phyloP scores from a whole-genome alignment of 2,113 vertebrate species.

The Pomatostomus ruficeps region DNA sequence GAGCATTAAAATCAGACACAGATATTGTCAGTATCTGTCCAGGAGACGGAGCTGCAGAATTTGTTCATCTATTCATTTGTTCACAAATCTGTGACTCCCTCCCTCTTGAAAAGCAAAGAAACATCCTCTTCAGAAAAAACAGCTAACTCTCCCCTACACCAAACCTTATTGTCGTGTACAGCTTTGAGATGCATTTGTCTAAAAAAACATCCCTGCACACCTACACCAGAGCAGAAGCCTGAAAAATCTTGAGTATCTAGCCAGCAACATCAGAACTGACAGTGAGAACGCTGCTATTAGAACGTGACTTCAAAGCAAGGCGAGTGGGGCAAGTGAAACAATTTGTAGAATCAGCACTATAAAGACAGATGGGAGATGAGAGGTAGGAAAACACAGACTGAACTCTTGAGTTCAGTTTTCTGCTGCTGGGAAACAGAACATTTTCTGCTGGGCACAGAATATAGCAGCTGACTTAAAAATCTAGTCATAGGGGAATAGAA shows the following conservation, averaged over 20 bases:
- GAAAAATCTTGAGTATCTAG: not conserved
- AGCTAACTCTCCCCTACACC: not conserved
- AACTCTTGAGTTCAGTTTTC: not conserved
- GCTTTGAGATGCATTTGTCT: not conserved
- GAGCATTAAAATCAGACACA: not conserved
- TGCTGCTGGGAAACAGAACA: not conserved
- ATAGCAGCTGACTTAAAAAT: not conserved
- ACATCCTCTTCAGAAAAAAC: not conserved
- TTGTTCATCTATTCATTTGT: not conserved
- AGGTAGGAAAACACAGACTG: not conserved
- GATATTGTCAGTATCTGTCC: not conserved
- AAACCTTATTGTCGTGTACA: not conserved
- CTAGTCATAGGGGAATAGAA: not conserved
- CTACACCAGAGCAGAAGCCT: not conserved
- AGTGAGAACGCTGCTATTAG: not conserved
- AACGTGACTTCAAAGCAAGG: not conserved
- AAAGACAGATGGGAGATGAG: not conserved
- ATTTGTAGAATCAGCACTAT: not conserved
- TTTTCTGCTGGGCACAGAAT: not conserved
- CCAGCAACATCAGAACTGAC: not conserved
- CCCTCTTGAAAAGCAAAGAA: not conserved
- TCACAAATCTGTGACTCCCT: not conserved
- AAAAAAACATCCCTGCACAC: not conserved
- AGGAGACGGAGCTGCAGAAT: not conserved
- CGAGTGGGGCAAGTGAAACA: accelerated